Percentiles rank a stretch among this genome's conserved stretches.
Conservation (phyloP, 2,797 vertebrate genomes). For the Selene dorsalis region DNA sequence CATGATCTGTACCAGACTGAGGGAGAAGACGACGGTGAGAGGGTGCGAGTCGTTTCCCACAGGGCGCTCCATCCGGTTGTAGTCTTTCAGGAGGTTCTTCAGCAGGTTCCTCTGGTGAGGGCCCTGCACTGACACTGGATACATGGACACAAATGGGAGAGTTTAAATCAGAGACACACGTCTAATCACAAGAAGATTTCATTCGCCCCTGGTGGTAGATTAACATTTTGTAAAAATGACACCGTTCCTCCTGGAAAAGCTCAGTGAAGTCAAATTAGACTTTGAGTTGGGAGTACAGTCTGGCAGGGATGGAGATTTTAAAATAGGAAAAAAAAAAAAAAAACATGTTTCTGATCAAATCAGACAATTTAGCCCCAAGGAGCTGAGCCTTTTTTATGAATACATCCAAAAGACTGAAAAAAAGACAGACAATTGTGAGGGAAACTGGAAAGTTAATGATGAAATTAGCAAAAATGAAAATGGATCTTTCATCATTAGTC, state of each 20-base stretch:
- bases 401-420: slow-evolving; percentile 24
- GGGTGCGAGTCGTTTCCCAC: slow-evolving; percentile 95
- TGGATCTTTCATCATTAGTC: slow-evolving; percentile 36
- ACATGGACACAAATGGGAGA: background rate
- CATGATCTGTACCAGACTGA: slow-evolving; percentile 97
- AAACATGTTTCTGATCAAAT: slow-evolving; percentile 23
- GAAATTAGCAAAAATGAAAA: slow-evolving; percentile 54
- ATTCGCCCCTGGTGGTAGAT: background rate
- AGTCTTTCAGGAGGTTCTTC: slow-evolving; percentile 95
- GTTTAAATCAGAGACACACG: background rate
- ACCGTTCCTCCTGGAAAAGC: background rate
- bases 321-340: background rate
- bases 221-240: slow-evolving; percentile 5
- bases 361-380: slow-evolving; percentile 15
- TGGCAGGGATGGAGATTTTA: background rate
- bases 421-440: background rate
- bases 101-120: slow-evolving; percentile 96
- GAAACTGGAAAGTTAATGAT: slow-evolving; percentile 40
- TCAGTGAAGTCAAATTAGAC: background rate
- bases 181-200: background rate
- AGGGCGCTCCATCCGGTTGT: slow-evolving; percentile 95
- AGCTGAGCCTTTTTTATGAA: slow-evolving; percentile 28
- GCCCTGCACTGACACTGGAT: slow-evolving; percentile 92
- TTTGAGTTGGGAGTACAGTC: background rate
- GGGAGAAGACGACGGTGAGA: slow-evolving; percentile 90